phyloP scores from a whole-genome alignment of 2,888 invertebrate species.

The Urechis unicinctus region DNA sequence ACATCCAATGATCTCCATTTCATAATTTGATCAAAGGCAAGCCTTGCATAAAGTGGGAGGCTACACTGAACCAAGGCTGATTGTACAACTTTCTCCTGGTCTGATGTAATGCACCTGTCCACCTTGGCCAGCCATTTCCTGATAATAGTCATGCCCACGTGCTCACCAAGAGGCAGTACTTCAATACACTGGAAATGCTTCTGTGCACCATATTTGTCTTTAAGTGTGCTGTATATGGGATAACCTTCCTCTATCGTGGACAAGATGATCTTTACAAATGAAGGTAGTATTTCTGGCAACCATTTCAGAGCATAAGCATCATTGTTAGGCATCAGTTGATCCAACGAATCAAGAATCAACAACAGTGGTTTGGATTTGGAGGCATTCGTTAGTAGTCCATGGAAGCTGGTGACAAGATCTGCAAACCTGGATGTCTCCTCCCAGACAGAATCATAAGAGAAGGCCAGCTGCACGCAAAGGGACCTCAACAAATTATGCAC shows the following conservation, averaged over 20 bases:
- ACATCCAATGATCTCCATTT: constrained; percentile 16
- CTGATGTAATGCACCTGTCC: neutral
- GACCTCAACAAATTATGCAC: constrained; percentile 7
- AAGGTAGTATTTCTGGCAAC: constrained; percentile 1
- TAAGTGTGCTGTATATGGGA: neutral
- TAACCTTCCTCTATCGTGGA: constrained; percentile 4
- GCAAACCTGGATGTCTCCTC: constrained; percentile 1
- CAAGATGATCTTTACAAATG: constrained; percentile 2
- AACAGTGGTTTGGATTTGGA: neutral
- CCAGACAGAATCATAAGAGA: neutral
- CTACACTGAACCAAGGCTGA: constrained; percentile 9
- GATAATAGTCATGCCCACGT: neutral
- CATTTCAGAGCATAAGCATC: neutral
- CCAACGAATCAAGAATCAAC: constrained; percentile 3
- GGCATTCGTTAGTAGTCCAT: constrained; percentile 3
- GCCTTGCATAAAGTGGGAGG: constrained; percentile 14
- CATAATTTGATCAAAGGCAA: constrained; percentile 13
- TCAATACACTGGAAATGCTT: neutral
- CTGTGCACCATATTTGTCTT: neutral
- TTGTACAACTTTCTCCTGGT: constrained; percentile 1
- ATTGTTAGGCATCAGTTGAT: neutral
- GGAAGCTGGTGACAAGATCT: constrained; percentile 11
- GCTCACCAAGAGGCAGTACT: neutral
- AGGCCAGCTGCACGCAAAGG: constrained; percentile 13
- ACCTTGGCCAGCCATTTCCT: neutral